Percentiles rank a stretch among this genome's conserved stretches.
These are phyloP conservation scores for Abrostola triplasia DNA, from an alignment of 2,888 invertebrate genomes.

Conservation along the genomic window DNA sequence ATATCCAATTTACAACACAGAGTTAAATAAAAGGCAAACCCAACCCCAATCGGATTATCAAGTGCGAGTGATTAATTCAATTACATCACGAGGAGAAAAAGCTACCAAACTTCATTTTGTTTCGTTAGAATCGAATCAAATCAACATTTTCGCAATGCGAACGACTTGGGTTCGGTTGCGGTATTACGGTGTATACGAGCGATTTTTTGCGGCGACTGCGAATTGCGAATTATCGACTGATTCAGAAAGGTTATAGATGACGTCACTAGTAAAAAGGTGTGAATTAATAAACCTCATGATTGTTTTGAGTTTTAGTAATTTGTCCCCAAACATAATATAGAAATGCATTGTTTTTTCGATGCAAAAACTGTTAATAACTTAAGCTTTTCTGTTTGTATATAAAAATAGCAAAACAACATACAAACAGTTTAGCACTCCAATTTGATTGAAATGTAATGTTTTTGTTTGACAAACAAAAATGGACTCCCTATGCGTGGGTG, in stretches of 20 bases:
- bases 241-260: neutral
- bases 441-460: no score
- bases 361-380: no score
- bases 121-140: slow-evolving; percentile 62
- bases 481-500: no score
- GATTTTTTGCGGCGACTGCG: slow-evolving; percentile 24
- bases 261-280: neutral
- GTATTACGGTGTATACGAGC: slow-evolving; percentile 3
- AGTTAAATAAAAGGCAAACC: slow-evolving; percentile 38
- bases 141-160: slow-evolving; percentile 56
- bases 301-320: neutral
- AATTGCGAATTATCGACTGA: neutral
- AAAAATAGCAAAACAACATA: no score
- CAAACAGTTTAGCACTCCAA: no score
- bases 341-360: no score
- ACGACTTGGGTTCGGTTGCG: slow-evolving; percentile 21
- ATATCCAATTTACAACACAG: slow-evolving; percentile 36
- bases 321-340: neutral
- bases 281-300: neutral
- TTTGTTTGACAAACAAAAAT: no score
- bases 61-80: slow-evolving; percentile 64
- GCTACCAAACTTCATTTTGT: slow-evolving; percentile 60
- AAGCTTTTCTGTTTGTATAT: no score
- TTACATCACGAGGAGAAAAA: slow-evolving; percentile 61
- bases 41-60: slow-evolving; percentile 45